These are phyloP conservation scores for Copsychus sechellarum DNA, from an alignment of 2,113 vertebrate genomes.

Conservation along the genomic window DNA sequence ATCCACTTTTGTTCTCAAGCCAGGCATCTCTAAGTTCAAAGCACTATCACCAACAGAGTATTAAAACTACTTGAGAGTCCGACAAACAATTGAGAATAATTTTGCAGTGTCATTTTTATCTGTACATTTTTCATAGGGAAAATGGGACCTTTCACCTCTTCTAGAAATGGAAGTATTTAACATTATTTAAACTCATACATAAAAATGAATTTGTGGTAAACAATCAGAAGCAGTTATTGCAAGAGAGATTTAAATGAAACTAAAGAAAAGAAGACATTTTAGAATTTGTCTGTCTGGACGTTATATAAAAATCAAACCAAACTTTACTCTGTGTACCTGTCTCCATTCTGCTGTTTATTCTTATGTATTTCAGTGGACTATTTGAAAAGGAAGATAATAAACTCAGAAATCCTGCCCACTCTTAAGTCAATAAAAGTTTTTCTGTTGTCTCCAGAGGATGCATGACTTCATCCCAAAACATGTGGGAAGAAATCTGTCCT, in stretches of 20 bases:
- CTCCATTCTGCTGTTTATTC: background rate
- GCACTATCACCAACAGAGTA: background rate
- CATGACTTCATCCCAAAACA: background rate
- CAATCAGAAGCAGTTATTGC: background rate
- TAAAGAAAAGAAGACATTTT: background rate
- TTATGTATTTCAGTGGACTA: background rate
- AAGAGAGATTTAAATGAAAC: background rate
- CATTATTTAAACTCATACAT: background rate
- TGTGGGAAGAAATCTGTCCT: background rate
- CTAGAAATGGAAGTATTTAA: background rate
- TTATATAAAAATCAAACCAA: background rate
- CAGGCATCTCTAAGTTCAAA: conserved; percentile 6
- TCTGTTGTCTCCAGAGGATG: background rate
- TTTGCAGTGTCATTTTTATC: background rate
- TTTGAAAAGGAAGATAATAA: background rate
- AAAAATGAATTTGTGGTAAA: background rate
- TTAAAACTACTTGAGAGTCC: background rate
- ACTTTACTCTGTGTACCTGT: background rate
- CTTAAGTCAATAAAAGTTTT: background rate
- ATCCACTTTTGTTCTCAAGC: background rate
- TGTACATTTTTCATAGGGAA: background rate
- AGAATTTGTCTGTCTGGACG: background rate
- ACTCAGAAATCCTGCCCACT: background rate
- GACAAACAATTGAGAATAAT: background rate
- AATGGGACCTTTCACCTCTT: background rate